Evolutionary conservation across 2,113 vertebrate species (phyloP).

Genomic region (Lathamus discolor): DNA sequence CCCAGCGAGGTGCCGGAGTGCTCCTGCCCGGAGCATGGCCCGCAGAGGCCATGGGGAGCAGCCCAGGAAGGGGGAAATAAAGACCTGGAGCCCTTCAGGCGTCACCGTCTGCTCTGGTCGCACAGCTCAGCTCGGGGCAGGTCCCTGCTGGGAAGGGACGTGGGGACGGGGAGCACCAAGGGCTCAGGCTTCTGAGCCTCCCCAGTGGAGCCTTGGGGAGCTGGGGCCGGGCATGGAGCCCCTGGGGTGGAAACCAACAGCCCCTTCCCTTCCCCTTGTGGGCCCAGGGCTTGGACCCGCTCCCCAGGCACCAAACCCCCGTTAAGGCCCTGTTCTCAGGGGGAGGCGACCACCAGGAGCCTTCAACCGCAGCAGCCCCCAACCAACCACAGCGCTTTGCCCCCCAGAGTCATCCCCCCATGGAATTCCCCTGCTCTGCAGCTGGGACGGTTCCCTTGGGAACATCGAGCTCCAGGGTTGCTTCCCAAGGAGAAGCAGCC

Average conservation of each 20-base stretch:
- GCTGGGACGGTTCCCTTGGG: not conserved
- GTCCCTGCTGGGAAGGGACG: not conserved
- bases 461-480: not conserved
- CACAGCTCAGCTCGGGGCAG: not conserved
- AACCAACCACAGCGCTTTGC: not conserved
- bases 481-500: not conserved
- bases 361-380: not conserved
- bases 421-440: not conserved
- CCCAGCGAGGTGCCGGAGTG: no score
- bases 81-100: not conserved
- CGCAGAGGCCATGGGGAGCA: not conserved
- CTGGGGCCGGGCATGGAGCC: not conserved
- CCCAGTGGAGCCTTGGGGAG: not conserved
- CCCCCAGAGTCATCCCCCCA: accelerated
- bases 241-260: not conserved
- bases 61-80: not conserved
- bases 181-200: not conserved
- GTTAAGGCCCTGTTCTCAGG: no score
- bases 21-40: no score
- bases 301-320: not conserved
- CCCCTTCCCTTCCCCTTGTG: not conserved
- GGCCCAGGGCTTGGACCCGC: not conserved
- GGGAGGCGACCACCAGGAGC: not conserved
- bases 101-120: not conserved
- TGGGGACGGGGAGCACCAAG: not conserved